Percentiles rank a stretch among this genome's conserved stretches.
These are phyloP conservation scores for Hemaris fuciformis DNA, from an alignment of 2,888 invertebrate genomes.

Conservation along the genomic window DNA sequence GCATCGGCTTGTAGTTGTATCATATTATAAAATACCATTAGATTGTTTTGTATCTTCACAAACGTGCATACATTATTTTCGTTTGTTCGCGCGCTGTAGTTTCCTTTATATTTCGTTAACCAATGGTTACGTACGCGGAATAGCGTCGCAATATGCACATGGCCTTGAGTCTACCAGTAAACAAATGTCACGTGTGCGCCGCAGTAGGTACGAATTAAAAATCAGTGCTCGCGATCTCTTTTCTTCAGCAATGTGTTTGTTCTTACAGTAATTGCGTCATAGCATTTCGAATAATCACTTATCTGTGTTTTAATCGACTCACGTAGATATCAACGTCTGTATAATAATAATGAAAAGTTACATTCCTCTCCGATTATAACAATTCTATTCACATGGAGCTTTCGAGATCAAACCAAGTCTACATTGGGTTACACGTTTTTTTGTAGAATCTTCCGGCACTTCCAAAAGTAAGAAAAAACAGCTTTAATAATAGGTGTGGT, in stretches of 20 bases:
- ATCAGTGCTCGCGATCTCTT: constrained; percentile 41
- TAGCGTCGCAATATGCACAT: constrained; percentile 68
- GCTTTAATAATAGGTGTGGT: constrained; percentile 70
- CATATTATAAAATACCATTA: neutral
- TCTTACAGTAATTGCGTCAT: constrained; percentile 30
- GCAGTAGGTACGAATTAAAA: constrained; percentile 37
- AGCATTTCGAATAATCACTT: constrained; percentile 26
- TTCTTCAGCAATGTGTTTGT: constrained; percentile 34
- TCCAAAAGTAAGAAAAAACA: constrained; percentile 58
- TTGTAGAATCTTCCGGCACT: constrained; percentile 50
- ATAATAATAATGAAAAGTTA: neutral
- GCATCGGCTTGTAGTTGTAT: neutral
- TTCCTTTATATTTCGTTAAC: constrained; percentile 32
- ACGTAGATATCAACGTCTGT: neutral
- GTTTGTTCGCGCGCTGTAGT: neutral
- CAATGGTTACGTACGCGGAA: constrained; percentile 53
- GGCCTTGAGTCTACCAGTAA: constrained; percentile 70
- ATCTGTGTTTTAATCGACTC: constrained; percentile 12
- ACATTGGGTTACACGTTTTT: neutral
- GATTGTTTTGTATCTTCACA: neutral
- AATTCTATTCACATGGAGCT: neutral
- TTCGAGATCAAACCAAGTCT: neutral
- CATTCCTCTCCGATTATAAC: neutral
- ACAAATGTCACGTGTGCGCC: constrained; percentile 70
- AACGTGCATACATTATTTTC: neutral